Base-by-base conservation (phyloP, 2,797 vertebrate genomes). In the Emys orbicularis region DNA sequence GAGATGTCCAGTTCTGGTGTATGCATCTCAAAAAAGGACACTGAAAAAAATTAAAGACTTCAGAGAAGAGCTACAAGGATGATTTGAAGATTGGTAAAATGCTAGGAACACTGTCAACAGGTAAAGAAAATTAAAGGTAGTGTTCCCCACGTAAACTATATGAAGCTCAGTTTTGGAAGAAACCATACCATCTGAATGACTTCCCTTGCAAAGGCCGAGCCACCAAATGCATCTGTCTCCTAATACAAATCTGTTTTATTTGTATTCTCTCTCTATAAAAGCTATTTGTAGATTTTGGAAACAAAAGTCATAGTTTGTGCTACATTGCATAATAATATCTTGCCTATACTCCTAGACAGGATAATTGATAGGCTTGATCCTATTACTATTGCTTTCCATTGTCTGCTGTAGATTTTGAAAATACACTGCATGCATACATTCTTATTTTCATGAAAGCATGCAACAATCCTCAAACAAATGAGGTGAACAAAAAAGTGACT, bases 341-440 rank as follows among this genome's bases (percentile, higher is more conserved):
- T 81, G 47, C 23, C 84, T 25, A 1, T 4, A 85, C 44, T 92
- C 94, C 54, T 18, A 90, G 68, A 41, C 68, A 72, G 9, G 0
- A 0, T 49, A 79, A 83, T 15, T 54, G 72, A 53, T 65, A 92
- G 5, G 1, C 16, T 25, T 76, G 25, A 86, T 47, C 37, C 5
- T 76, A 41, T 53, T 84, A 81, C 49, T 59, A 10, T 1, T 83
- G 50, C 6, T 87, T 92, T 93, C n/a, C 61, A 12, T 54, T 27
- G 68, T 31, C 77, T 0, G 3, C 6, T 54, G 34, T n/a, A 82
- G 47, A 47, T n/a, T 82, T 61, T 76, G 7, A 93, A 87, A 5
- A 37, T 81, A 59, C 0, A 68, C 0, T 19, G 2, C 19, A 37
- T 59, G 11, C 53, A 0, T 5, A 90, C 83, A 1, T 81, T 76